Conservation (phyloP, 2,888 invertebrate genomes). For the Psylliodes chrysocephalus region DNA sequence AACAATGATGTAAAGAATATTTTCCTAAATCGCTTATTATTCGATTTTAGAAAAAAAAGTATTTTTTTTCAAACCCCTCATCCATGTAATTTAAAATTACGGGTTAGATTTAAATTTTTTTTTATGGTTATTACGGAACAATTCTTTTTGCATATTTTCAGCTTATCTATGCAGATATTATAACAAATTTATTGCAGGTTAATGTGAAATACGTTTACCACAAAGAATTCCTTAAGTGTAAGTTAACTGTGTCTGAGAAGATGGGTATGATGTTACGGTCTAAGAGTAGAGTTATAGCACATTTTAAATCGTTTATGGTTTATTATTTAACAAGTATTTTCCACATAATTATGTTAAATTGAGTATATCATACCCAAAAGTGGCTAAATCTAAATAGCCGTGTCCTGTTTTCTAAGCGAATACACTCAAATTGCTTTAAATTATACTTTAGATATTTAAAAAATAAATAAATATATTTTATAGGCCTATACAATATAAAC, state of each 20-base stretch:
- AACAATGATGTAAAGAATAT: too few species aligned
- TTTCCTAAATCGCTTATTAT: too few species aligned
- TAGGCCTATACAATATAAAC: too few species aligned
- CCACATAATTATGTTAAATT: conserved; percentile 10
- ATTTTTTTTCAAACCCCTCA: too few species aligned
- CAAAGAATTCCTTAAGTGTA: conserved; percentile 1
- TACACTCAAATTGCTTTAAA: not conserved
- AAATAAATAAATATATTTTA: too few species aligned
- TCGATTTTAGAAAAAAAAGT: too few species aligned
- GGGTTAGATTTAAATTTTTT: too few species aligned
- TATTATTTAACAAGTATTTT: conserved; percentile 2
- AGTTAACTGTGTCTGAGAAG: conserved; percentile 5
- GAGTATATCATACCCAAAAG: conserved; percentile 9
- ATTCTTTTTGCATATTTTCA: too few species aligned
- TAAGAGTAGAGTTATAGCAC: conserved; percentile 4
- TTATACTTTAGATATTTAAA: too few species aligned
- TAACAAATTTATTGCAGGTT: conserved; percentile 6
- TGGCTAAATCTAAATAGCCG: not conserved
- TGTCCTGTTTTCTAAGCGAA: not conserved
- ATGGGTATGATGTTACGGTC: conserved; percentile 1
- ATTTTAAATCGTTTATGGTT: conserved; percentile 5
- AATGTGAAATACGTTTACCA: not conserved
- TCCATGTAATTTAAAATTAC: too few species aligned
- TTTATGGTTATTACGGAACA: too few species aligned
- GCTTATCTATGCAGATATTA: not conserved